Evolutionary conservation across 2,113 vertebrate species (phyloP).

Genomic region (Quiscalus mexicanus): DNA sequence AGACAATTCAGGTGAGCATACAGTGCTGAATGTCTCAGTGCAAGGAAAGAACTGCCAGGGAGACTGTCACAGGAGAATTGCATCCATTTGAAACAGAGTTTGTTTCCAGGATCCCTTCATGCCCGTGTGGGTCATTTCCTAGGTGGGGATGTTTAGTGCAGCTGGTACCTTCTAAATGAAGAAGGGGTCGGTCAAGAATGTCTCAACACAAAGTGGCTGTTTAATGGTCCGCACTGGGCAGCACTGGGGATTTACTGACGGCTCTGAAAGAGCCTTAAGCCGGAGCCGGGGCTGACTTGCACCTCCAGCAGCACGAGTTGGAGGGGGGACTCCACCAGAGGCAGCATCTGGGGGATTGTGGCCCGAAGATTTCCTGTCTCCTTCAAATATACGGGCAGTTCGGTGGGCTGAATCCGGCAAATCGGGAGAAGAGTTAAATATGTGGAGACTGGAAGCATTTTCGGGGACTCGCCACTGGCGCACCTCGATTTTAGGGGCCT

Average conservation of each 20-base stretch:
- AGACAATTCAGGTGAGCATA: neutral
- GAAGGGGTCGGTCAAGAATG: neutral
- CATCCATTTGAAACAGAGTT: neutral
- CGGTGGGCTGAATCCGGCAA: neutral
- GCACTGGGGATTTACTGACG: neutral
- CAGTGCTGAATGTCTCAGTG: neutral
- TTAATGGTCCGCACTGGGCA: neutral
- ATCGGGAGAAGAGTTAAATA: neutral
- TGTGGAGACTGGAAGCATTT: neutral
- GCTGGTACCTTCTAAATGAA: neutral
- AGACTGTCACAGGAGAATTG: neutral
- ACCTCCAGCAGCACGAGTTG: neutral
- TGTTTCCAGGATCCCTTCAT: neutral
- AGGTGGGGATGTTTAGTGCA: neutral
- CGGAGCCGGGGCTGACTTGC: neutral
- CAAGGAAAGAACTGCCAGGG: neutral
- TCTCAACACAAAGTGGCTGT: neutral
- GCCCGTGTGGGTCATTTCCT: neutral
- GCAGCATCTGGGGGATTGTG: neutral
- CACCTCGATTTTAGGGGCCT: neutral
- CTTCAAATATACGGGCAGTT: neutral
- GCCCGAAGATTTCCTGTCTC: neutral
- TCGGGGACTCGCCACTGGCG: neutral
- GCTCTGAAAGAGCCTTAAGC: neutral
- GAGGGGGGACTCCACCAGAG: neutral